Base-by-base conservation (phyloP, 1,140 invertebrate genomes). In the Palaemon carinicauda region DNA sequence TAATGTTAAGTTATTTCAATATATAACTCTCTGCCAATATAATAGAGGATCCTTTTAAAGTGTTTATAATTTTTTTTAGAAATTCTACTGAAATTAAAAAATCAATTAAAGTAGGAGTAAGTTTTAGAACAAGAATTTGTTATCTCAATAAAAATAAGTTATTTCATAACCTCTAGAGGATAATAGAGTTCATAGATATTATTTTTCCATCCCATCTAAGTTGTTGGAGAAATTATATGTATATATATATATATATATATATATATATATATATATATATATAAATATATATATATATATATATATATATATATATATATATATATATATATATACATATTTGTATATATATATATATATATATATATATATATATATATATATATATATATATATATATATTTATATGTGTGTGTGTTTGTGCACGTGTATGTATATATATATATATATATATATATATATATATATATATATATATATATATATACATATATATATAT, bases 231-330 rank as follows among this genome's bases (percentile, higher is more conserved):
- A 60, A 4, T 12, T 65, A 69, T 69, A 69, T 69, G n/a, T 65
- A 69, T 69, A 27, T 24, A 69, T 69, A 69, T 69, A 69, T 27
- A 69, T 69, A 27, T 69, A 27, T 69, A 69, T 69, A 69, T 69
- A 69, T 69, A 69, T 65, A 65, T 65, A 65, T 24, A 65, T 65
- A 65, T 65, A 65, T 24, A 65, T 65, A 65, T 65, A 24, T 65
- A 65, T 65, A 12, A n/a, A 65, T 65, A 65, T 65, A 65, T 65
- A 65, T 65, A 65, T 65, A 65, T 65, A 65, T 69, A 69, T 69
- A 69, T 69, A 69, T 69, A 69, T 69, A 69, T 69, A 69, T 69
- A 69, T 69, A 69, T 69, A 69, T 69, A 69, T 69, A 69, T 69
- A 65, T 69, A 69, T 69, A 69, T 69, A 69, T 69, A 69, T 69